These are phyloP conservation scores for Pogonognathellus flavescens DNA, from an alignment of 1,140 invertebrate species.

Conservation along the genomic window DNA sequence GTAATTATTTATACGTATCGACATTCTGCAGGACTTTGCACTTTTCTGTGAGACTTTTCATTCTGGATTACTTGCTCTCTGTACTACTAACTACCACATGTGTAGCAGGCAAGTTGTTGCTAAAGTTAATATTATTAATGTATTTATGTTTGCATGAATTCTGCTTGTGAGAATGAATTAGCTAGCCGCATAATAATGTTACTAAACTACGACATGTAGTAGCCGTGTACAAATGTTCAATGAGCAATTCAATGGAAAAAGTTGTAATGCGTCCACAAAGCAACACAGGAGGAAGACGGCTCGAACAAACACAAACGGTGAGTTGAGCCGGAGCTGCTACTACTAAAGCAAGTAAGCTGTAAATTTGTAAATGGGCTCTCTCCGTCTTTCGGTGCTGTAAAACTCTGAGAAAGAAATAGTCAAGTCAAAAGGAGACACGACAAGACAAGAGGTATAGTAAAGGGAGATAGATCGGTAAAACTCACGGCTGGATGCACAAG, in stretches of 20 bases:
- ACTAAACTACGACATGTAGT: too few species aligned
- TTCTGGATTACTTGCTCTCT: neutral
- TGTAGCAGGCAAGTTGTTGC: neutral
- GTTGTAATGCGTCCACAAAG: neutral
- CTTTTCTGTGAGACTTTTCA: slow-evolving; percentile 29
- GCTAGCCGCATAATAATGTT: too few species aligned
- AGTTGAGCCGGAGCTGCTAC: neutral
- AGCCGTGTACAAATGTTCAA: too few species aligned
- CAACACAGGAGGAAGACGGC: neutral
- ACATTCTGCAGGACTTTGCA: slow-evolving; percentile 49
- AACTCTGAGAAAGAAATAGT: slow-evolving; percentile 41
- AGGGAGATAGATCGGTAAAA: slow-evolving; percentile 42
- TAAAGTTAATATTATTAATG: too few species aligned
- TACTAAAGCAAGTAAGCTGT: slow-evolving; percentile 6
- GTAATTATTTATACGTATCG: slow-evolving; percentile 41
- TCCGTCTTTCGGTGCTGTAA: slow-evolving; percentile 1
- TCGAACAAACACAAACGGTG: slow-evolving; percentile 13
- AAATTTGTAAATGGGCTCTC: slow-evolving; percentile 29
- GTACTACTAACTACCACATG: neutral
- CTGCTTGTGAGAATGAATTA: too few species aligned
- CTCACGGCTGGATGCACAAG: slow-evolving; percentile 34
- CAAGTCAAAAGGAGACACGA: slow-evolving; percentile 13
- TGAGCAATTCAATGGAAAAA: neutral
- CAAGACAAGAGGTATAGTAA: slow-evolving; percentile 36
- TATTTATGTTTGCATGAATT: too few species aligned